phyloP scores from a whole-genome alignment of 2,797 vertebrate genomes.

The Oreochromis mossambicus region DNA sequence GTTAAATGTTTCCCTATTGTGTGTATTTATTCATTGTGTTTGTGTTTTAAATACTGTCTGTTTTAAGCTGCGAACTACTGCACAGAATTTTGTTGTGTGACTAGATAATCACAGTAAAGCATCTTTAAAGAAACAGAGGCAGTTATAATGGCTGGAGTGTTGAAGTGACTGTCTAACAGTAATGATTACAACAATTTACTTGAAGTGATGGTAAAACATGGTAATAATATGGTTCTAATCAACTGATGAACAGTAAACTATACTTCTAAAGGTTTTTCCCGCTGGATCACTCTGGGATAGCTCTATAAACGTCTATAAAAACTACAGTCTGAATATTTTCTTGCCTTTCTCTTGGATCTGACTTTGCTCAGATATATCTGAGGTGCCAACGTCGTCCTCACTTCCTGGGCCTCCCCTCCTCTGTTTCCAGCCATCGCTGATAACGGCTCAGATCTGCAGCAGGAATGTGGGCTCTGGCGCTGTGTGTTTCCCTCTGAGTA shows the following conservation, averaged over 20 bases:
- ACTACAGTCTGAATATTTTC: background rate
- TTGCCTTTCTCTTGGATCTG: background rate
- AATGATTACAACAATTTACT: background rate
- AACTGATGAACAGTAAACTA: background rate
- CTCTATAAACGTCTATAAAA: background rate
- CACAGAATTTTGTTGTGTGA: background rate
- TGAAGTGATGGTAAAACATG: background rate
- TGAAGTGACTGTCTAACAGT: background rate
- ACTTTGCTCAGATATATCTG: background rate
- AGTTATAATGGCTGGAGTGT: background rate
- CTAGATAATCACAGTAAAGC: fast-evolving
- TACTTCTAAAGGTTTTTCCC: background rate
- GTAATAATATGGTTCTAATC: fast-evolving
- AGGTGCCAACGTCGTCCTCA: background rate
- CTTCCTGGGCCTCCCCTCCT: constrained; percentile 18
- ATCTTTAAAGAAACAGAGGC: background rate
- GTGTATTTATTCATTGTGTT: background rate
- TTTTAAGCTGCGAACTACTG: background rate
- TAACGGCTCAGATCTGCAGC: background rate
- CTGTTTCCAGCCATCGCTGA: constrained; percentile 1
- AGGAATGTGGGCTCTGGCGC: constrained; percentile 22
- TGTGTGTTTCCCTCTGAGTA: background rate
- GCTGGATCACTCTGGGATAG: fast-evolving
- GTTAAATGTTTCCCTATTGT: background rate
- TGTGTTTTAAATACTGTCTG: background rate